Conservation (phyloP, 2,888 invertebrate genomes). For the Netelia fuscicornis region DNA sequence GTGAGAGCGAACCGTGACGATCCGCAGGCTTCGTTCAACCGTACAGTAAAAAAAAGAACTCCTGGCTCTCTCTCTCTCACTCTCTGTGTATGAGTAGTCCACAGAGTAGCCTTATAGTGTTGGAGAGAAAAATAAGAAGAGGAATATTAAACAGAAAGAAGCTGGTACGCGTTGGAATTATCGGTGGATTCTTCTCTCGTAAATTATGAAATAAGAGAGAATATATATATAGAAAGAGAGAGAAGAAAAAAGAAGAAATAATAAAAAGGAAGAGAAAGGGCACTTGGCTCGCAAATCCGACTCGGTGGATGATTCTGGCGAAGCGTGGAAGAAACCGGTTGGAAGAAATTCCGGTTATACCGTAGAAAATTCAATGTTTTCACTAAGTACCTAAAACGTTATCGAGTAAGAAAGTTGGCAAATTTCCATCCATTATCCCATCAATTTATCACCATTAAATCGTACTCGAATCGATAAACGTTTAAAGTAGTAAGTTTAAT, state of each 20-base stretch:
- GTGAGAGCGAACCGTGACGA: conserved; percentile 65
- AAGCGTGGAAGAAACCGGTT: conserved; percentile 65
- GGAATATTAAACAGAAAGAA: conserved; percentile 9
- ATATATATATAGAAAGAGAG: not conserved
- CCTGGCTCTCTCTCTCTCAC: conserved; percentile 12
- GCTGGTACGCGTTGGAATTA: conserved; percentile 49
- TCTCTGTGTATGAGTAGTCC: not conserved
- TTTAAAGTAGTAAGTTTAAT: not conserved
- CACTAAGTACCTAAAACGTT: conserved; percentile 6
- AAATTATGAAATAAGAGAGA: conserved; percentile 55
- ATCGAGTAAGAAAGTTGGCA: conserved; percentile 2
- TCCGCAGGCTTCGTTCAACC: conserved; percentile 66
- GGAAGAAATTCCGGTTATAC: conserved; percentile 32
- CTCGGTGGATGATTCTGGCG: conserved; percentile 51
- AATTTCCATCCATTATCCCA: not conserved
- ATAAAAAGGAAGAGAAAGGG: conserved; percentile 29
- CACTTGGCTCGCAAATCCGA: conserved; percentile 28
- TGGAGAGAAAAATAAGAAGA: conserved; percentile 13
- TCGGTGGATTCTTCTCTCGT: conserved; percentile 54
- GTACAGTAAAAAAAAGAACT: conserved; percentile 51
- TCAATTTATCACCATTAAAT: not conserved
- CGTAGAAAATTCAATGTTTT: conserved; percentile 5
- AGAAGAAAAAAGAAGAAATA: conserved; percentile 1
- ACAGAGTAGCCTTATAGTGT: not conserved
- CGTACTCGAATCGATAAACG: not conserved